phyloP scores from a whole-genome alignment of 2,797 vertebrate genomes.

The Chaetophractus vellerosus region DNA sequence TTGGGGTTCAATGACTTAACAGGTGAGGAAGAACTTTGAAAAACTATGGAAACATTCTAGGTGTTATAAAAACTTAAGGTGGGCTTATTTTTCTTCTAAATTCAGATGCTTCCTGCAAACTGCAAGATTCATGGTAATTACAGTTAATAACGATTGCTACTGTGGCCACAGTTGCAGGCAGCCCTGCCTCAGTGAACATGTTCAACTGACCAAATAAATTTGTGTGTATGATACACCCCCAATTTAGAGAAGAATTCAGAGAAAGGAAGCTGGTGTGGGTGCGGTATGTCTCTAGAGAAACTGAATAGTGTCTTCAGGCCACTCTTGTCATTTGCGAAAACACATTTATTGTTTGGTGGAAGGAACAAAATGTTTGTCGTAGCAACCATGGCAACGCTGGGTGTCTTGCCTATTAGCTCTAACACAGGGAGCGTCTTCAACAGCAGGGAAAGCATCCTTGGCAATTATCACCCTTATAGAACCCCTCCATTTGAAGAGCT shows the following conservation, averaged over 20 bases:
- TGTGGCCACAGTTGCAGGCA: not conserved
- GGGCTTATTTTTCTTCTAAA: not conserved
- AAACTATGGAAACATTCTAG: not conserved
- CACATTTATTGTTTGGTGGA: slow-evolving; percentile 60
- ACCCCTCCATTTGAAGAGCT: not conserved
- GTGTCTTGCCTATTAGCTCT: slow-evolving; percentile 47
- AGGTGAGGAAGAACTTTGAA: not conserved
- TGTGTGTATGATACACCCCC: not conserved
- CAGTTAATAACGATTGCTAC: not conserved
- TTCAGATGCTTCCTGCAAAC: not conserved
- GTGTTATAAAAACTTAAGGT: not conserved
- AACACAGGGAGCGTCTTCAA: slow-evolving; percentile 14
- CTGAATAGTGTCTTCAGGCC: slow-evolving; percentile 48
- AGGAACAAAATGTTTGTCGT: slow-evolving; percentile 69
- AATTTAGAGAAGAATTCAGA: not conserved
- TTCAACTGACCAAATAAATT: not conserved
- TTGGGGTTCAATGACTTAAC: not conserved
- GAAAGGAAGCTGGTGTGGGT: not conserved
- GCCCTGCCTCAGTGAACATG: not conserved
- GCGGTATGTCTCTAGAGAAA: not conserved
- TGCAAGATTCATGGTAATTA: not conserved
- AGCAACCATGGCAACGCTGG: slow-evolving; percentile 53
- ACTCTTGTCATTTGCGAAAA: slow-evolving; percentile 55
- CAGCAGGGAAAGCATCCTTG: not conserved
- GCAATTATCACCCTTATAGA: slow-evolving; percentile 3